A percentile compares a stretch with the other conserved stretches of the same genome.
phyloP scores from a whole-genome alignment of 2,113 vertebrate species.

The Rhabdomys dilectus region DNA sequence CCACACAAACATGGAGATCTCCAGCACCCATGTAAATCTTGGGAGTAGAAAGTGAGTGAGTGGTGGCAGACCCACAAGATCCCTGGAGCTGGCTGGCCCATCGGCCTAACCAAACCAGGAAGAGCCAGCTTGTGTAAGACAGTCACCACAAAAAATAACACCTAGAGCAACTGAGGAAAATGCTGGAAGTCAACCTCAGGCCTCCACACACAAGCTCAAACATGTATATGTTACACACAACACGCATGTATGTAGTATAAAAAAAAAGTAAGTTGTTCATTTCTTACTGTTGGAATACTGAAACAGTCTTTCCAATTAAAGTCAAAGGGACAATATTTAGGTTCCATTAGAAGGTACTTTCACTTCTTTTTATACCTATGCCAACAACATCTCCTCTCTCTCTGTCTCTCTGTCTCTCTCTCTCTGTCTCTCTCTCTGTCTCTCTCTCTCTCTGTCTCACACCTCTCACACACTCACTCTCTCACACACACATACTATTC shows the following conservation, averaged over 20 bases:
- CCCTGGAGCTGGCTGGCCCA: neutral
- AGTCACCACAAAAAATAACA: neutral
- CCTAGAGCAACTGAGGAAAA: neutral
- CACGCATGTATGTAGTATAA: too few species aligned
- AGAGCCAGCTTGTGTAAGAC: neutral
- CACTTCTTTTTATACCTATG: neutral
- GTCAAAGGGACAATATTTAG: neutral
- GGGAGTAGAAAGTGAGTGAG: neutral
- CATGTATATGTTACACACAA: neutral
- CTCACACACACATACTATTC: neutral
- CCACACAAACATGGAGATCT: neutral
- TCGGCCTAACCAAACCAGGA: neutral
- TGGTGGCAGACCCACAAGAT: neutral
- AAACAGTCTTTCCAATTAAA: neutral
- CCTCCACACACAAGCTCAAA: neutral
- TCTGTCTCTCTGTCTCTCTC: too few species aligned
- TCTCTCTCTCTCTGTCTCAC: neutral
- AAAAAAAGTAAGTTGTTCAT: neutral
- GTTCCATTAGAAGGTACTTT: neutral
- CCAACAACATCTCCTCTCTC: neutral
- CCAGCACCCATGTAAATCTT: neutral
- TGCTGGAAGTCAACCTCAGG: neutral
- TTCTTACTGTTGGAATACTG: neutral
- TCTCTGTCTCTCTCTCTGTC: too few species aligned
- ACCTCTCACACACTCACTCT: too few species aligned